Percentiles rank a stretch among this genome's conserved stretches.
Conservation (phyloP, 2,888 invertebrate species). For the Rhopalosiphum nymphaeae region DNA sequence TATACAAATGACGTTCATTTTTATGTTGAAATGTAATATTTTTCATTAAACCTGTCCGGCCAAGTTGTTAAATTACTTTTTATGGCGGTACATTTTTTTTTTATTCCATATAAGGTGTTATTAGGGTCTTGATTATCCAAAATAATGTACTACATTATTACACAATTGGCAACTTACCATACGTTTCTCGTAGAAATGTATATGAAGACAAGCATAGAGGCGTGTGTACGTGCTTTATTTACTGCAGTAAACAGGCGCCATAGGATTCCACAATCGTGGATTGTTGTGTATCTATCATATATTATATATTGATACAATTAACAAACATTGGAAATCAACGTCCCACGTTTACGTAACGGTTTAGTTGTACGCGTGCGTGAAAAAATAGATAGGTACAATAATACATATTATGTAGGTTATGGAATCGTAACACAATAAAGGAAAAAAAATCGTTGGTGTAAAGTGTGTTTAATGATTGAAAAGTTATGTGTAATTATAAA, state of each 20-base stretch:
- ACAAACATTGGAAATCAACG: conserved; percentile 46
- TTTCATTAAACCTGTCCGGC: not conserved
- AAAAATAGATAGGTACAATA: not conserved
- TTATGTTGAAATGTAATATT: not conserved
- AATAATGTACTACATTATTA: conserved; percentile 33
- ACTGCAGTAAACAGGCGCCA: conserved; percentile 4
- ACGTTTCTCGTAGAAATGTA: not conserved
- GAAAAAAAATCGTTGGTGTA: not conserved
- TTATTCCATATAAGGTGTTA: conserved; percentile 19
- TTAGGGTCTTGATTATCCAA: conserved; percentile 37
- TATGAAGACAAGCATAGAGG: not conserved
- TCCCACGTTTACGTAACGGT: conserved; percentile 28
- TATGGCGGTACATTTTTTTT: conserved; percentile 8
- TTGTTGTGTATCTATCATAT: not conserved
- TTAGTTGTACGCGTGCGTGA: not conserved
- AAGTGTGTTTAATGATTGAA: conserved; percentile 3
- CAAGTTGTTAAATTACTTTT: conserved; percentile 48
- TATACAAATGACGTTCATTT: conserved; percentile 19
- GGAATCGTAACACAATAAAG: not conserved
- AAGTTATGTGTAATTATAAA: conserved; percentile 21
- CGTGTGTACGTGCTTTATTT: not conserved
- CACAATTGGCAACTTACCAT: conserved; percentile 41
- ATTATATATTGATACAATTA: conserved; percentile 2
- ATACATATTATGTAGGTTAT: not conserved
- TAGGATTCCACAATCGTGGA: not conserved